Conservation (phyloP, 1,140 invertebrate species). For the Chlorops oryzae region DNA sequence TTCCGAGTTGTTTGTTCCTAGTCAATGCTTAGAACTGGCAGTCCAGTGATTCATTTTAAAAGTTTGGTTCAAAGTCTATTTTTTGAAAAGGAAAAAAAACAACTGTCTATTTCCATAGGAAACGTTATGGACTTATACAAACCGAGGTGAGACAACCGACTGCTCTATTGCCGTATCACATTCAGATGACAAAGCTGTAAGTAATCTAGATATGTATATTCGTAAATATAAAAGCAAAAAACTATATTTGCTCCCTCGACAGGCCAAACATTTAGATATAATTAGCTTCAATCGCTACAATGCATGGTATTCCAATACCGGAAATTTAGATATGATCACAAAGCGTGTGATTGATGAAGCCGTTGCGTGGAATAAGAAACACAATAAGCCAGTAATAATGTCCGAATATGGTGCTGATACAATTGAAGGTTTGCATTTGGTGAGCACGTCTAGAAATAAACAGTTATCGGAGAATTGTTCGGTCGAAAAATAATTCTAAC, state of each 20-base stretch:
- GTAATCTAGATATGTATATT: conserved; percentile 2
- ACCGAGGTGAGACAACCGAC: conserved; percentile 61
- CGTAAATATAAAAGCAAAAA: no score
- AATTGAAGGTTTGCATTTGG: conserved; percentile 74
- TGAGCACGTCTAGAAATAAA: conserved; percentile 8
- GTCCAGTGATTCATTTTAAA: conserved; percentile 69
- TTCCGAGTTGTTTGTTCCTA: conserved; percentile 90
- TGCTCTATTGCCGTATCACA: conserved; percentile 48
- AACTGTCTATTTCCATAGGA: no score
- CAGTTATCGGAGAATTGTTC: neutral
- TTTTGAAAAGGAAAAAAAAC: no score
- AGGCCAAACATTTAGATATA: conserved; percentile 66
- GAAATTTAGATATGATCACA: conserved; percentile 70
- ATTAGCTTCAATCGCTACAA: conserved; percentile 94
- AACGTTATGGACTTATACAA: conserved; percentile 41
- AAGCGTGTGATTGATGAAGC: conserved; percentile 69
- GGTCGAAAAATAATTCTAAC: neutral
- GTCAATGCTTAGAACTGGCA: conserved; percentile 77
- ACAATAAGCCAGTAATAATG: conserved; percentile 87
- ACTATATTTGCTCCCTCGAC: neutral
- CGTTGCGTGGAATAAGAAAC: conserved; percentile 71
- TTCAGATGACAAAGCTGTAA: conserved; percentile 33
- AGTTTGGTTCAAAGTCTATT: no score
- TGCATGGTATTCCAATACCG: conserved; percentile 85
- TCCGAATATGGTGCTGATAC: conserved; percentile 95